Conservation (phyloP, 2,113 vertebrate genomes). For the Caretta caretta region DNA sequence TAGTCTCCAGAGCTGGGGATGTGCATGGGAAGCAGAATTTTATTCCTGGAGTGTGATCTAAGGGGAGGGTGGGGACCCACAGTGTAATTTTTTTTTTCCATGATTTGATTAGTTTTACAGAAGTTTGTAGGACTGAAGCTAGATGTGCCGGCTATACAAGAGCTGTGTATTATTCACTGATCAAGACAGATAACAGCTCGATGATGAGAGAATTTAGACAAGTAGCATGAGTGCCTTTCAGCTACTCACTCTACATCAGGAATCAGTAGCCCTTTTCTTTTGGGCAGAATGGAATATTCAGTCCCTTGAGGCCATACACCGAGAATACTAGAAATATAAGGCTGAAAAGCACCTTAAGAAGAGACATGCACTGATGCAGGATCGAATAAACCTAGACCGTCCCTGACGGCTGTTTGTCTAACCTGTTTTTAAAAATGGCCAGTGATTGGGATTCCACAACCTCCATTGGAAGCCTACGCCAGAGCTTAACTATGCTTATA, state of each 20-base stretch:
- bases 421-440: background rate
- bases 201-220: background rate
- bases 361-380: background rate
- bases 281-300: background rate
- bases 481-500: background rate
- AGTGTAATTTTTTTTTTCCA: background rate
- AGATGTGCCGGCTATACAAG: background rate
- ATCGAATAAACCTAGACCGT: background rate
- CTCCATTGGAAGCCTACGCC: background rate
- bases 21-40: background rate
- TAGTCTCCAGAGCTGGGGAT: background rate
- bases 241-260: background rate
- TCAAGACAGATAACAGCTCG: background rate
- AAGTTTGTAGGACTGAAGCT: background rate
- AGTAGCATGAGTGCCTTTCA: background rate
- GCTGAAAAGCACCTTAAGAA: background rate
- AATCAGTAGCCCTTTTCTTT: background rate
- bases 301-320: too few relatives aligned
- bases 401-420: background rate
- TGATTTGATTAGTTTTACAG: background rate
- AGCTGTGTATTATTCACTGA: background rate
- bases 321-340: background rate
- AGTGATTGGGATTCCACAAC: background rate
- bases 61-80: rapidly evolving
- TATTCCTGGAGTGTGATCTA: background rate